Base-by-base conservation (phyloP, 2,797 vertebrate genomes). In the Limnodromus scolopaceus region DNA sequence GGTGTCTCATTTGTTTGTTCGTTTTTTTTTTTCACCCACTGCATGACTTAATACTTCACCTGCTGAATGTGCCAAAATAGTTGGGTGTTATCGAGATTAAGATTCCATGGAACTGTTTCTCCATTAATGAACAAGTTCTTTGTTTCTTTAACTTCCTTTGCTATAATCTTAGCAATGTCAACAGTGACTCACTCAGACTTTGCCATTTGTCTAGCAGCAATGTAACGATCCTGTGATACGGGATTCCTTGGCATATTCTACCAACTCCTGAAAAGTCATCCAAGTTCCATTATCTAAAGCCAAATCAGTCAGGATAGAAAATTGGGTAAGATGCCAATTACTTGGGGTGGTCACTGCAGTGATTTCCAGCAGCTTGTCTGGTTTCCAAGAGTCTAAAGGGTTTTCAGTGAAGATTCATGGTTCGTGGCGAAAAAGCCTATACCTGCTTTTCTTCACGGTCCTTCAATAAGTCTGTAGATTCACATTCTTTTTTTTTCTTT, bases 101-200 rank as follows among this genome's bases (percentile, higher is more conserved):
- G 51, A 70, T 53, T 57, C 34, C 13, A 17, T 32, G 17, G 25
- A 69, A 51, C 14, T 51, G 28, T 23, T 79, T 86, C 30, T 79
- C n/a, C 18, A 13, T 53, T 63, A 45, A 95, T 64, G 28, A 88
- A 79, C n/a, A 2, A 76, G 38, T 79, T 46, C 17, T 77, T 89
- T 85, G 8, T 91, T 91, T 88, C 70, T 63, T 68, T 39, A 80
- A 39, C 16, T 74, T 89, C 13, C 39, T 78, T 65, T 23, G 41
- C 15, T 90, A 58, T 88, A 76, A 45, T n/a, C 27, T 65, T 55
- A 63, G 5, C 38, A 22, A 27, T 17, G 18, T 78, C 38, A 75
- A n/a, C 24, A 75, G 27, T 57, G 27, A 49, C 28, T 83, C 7
- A 25, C 10, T 70, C 49, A 51, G 55, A 76, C 27, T 87, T 84